Evolutionary conservation across 1,140 invertebrate genomes (phyloP).

Genomic region (Drosophila sp.): DNA sequence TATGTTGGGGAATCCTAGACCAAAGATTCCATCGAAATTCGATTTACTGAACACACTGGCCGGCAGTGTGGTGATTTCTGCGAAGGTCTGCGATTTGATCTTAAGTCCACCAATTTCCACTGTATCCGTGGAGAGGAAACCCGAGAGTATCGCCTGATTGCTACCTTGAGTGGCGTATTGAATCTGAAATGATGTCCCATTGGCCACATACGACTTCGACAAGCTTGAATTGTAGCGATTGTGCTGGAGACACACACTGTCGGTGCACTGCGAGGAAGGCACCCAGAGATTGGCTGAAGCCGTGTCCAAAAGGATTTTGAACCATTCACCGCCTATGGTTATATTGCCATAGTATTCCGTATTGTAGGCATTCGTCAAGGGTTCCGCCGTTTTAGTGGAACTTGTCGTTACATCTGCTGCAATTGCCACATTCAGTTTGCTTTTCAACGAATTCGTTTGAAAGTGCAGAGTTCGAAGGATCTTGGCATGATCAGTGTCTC

Average conservation of each 20-base stretch:
- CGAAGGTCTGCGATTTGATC: slow-evolving; percentile 94
- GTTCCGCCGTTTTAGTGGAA: neutral
- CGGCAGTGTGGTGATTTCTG: slow-evolving; percentile 94
- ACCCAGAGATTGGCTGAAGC: slow-evolving; percentile 99
- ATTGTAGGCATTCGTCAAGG: slow-evolving; percentile 84
- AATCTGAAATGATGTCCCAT: slow-evolving; percentile 96
- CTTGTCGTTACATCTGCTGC: too few relatives aligned
- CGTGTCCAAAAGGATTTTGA: slow-evolving; percentile 98
- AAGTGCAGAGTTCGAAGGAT: slow-evolving; percentile 9
- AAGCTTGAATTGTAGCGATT: slow-evolving; percentile 95
- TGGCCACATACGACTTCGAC: slow-evolving; percentile 92
- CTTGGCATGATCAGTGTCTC: slow-evolving; percentile 20
- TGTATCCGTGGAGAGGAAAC: slow-evolving; percentile 95
- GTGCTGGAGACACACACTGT: slow-evolving; percentile 91
- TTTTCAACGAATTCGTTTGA: slow-evolving; percentile 10
- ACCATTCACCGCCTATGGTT: slow-evolving; percentile 94
- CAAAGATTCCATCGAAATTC: slow-evolving; percentile 98
- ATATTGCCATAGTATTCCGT: slow-evolving; percentile 98
- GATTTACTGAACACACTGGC: slow-evolving; percentile 96
- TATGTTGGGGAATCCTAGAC: slow-evolving; percentile 94
- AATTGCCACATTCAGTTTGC: neutral
- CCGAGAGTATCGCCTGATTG: slow-evolving; percentile 85
- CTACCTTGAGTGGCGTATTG: slow-evolving; percentile 97
- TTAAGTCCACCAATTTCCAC: slow-evolving; percentile 87
- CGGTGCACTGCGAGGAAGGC: slow-evolving; percentile 93